Percentiles rank a stretch among this genome's conserved stretches.
Conservation (phyloP, 2,888 invertebrate genomes). For the Helobdella robusta region DNA sequence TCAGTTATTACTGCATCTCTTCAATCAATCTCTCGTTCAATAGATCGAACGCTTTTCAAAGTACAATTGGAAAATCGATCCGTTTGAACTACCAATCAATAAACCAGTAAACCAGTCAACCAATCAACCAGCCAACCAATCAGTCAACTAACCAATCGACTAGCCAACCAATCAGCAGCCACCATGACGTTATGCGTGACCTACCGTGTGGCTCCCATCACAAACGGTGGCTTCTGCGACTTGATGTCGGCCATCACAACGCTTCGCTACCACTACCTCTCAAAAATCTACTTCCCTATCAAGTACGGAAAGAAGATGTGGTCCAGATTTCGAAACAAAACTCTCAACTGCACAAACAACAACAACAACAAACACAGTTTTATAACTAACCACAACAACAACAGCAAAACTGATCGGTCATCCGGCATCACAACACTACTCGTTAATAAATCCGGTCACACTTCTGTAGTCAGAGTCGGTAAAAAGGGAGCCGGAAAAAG, state of each 20-base stretch:
- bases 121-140: too few relatives aligned
- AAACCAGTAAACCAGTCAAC: too few relatives aligned
- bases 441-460: too few relatives aligned
- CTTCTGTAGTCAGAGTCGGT: too few relatives aligned
- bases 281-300: slow-evolving; percentile 20
- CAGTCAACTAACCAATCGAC: too few relatives aligned
- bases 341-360: background rate
- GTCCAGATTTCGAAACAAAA: background rate
- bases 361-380: background rate
- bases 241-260: slow-evolving; percentile 12
- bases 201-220: slow-evolving; percentile 19
- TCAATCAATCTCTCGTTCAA: too few relatives aligned
- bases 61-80: too few relatives aligned
- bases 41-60: too few relatives aligned
- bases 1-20: too few relatives aligned
- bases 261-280: slow-evolving; percentile 20
- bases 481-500: too few relatives aligned
- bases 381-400: background rate
- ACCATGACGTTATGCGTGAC: slow-evolving; percentile 19
- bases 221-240: slow-evolving; percentile 22
- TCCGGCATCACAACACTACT: background rate
- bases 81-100: too few relatives aligned
- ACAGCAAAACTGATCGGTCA: background rate
- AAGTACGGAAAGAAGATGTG: slow-evolving; percentile 15
- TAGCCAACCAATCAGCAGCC: too few relatives aligned